Conservation (phyloP, 2,888 invertebrate species). For the Liodrosophila aerea region DNA sequence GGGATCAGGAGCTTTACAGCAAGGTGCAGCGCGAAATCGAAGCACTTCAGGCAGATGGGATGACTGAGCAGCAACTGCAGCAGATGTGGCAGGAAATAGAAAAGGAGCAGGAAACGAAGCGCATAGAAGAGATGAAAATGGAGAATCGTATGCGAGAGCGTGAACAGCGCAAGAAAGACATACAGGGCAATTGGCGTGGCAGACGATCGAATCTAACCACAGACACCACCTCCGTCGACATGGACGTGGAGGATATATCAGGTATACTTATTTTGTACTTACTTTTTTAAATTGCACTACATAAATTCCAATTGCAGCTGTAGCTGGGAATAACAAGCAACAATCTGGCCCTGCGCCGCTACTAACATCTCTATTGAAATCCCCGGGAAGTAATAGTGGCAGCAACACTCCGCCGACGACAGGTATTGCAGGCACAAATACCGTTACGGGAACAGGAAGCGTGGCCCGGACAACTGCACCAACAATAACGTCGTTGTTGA, state of each 20-base stretch:
- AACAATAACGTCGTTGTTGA: constrained; percentile 82
- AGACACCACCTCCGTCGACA: constrained; percentile 76
- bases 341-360: constrained; percentile 87
- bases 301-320: constrained; percentile 10
- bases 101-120: constrained; percentile 87
- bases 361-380: constrained; percentile 91
- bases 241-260: constrained; percentile 77
- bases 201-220: constrained; percentile 45
- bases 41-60: constrained; percentile 83
- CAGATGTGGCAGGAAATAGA: constrained; percentile 90
- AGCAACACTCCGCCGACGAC: constrained; percentile 68
- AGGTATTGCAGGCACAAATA: not conserved
- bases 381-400: constrained; percentile 78
- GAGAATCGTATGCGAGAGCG: constrained; percentile 82
- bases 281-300: not conserved
- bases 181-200: constrained; percentile 85
- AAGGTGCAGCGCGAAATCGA: constrained; percentile 86
- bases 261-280: constrained; percentile 11
- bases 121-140: constrained; percentile 85
- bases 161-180: constrained; percentile 86
- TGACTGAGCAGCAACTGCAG: constrained; percentile 88
- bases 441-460: constrained; percentile 35
- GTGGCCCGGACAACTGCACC: constrained; percentile 79
- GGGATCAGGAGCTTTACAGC: constrained; percentile 89
- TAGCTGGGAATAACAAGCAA: constrained; percentile 53